Evolutionary conservation across 2,888 invertebrate genomes (phyloP).

Genomic region (Drosophila ezoana): DNA sequence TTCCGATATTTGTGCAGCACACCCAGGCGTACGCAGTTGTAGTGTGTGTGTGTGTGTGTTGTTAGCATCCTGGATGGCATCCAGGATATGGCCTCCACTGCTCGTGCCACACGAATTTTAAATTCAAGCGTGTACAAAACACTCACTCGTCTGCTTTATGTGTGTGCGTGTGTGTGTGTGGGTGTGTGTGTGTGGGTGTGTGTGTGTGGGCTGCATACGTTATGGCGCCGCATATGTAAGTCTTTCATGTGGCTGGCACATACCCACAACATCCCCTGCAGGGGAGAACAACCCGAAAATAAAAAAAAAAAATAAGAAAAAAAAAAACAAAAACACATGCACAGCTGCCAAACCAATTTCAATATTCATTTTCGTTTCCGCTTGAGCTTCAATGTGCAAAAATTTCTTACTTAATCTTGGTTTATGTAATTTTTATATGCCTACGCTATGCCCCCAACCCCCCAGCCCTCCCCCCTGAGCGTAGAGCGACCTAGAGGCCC

Average conservation of each 20-base stretch:
- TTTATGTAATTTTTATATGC: slow-evolving; percentile 69
- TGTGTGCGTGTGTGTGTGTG: slow-evolving; percentile 9
- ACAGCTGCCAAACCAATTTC: slow-evolving; percentile 78
- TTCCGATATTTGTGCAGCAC: slow-evolving; percentile 20
- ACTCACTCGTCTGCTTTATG: slow-evolving; percentile 16
- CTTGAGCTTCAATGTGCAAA: slow-evolving; percentile 59
- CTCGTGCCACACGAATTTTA: slow-evolving; percentile 26
- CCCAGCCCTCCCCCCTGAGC: neutral
- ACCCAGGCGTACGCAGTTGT: slow-evolving; percentile 1
- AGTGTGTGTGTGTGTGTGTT: neutral
- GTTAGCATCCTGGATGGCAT: neutral
- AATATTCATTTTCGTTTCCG: slow-evolving; percentile 74
- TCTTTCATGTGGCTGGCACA: slow-evolving; percentile 51
- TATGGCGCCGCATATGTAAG: slow-evolving; percentile 56
- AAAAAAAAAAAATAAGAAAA: neutral
- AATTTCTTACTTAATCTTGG: slow-evolving; percentile 64
- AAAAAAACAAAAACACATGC: slow-evolving; percentile 26
- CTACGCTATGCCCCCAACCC: slow-evolving; percentile 23
- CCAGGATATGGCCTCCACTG: slow-evolving; percentile 2
- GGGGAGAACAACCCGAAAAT: neutral
- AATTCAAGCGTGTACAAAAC: slow-evolving; percentile 11
- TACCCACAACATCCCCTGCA: slow-evolving; percentile 6
- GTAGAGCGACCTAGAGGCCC: neutral
- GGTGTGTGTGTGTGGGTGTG: slow-evolving; percentile 10
- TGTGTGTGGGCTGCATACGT: slow-evolving; percentile 50